Percentiles rank a stretch among this genome's conserved stretches.
These are phyloP conservation scores for Margaritifera margaritifera DNA, from an alignment of 2,888 invertebrate species.

Conservation along the genomic window DNA sequence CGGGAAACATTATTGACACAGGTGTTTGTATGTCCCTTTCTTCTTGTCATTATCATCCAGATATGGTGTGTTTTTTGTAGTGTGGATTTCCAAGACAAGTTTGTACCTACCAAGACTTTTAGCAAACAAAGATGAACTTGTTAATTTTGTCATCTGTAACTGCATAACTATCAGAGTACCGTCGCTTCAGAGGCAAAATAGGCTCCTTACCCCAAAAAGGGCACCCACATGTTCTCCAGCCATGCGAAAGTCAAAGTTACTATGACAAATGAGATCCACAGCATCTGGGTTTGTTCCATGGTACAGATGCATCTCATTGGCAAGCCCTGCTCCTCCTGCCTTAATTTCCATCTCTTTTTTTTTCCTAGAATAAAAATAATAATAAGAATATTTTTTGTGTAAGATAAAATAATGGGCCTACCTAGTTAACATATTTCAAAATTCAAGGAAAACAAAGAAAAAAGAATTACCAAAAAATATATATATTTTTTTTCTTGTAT, in stretches of 20 bases:
- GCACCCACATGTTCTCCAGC: constrained; percentile 41
- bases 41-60: constrained; percentile 26
- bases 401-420: no score
- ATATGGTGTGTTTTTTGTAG: constrained; percentile 72
- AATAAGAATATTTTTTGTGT: no score
- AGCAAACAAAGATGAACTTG: constrained; percentile 40
- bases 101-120: constrained; percentile 32
- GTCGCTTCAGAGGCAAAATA: constrained; percentile 36
- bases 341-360: constrained; percentile 35
- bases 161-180: constrained; percentile 36
- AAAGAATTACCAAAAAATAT: no score
- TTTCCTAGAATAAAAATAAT: constrained; percentile 20
- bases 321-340: constrained; percentile 32
- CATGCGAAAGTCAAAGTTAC: constrained; percentile 52
- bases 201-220: constrained; percentile 37
- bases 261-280: constrained; percentile 36
- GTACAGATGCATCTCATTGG: constrained; percentile 40
- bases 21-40: constrained; percentile 47
- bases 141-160: constrained; percentile 16
- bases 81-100: constrained; percentile 60
- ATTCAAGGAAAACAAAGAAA: no score
- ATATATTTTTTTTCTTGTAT: no score
- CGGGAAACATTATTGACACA: constrained; percentile 46
- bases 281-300: constrained; percentile 43
- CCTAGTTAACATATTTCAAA: no score